Base-by-base conservation (phyloP, 35 echinoderm and acorn worm species). In the Apostichopus californicus region DNA sequence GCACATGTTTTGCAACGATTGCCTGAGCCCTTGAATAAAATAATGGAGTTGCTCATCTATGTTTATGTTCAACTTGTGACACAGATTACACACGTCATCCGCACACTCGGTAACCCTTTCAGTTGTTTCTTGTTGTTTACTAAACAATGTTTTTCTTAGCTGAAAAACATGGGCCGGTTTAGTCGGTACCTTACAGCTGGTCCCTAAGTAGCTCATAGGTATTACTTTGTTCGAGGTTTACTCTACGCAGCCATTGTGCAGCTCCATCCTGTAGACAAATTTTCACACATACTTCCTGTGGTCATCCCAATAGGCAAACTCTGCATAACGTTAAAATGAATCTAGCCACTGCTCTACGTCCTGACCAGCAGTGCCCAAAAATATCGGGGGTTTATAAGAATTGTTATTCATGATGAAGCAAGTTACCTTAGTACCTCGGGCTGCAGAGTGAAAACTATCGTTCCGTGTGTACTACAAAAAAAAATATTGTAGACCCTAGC, bases 101-200 rank as follows among this genome's bases (percentile, higher is more conserved):
- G 85, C 57, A 63, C 63, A 87, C 85, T 87, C 79, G 54, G 85
- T 87, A 71, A 87, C 85, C 8, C n/a, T n/a, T 87, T 87, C 85
- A 56, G 12, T 28, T 8, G n/a, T 20, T 23, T 71, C 7, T 65
- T 87, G 58, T 87, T 58, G 85, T 87, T 71, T 87, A 28, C 11
- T 82, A 6, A 87, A 8, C 15, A 65, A 87, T 3, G 85, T 89
- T 89, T 89, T 54, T 2, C 61, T 54, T 75, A 89, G 61, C 52
- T 89, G 63, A 13, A 89, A 72, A 89, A 89, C 71, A 14, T 89
- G 86, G 46, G 20, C 86, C 5, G 86, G 86, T 75, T 71, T 46
- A 89, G 20, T 5, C 34, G 21, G 58, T 89, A 89, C 34, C 52
- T 70, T 6, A 56, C 13, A 89, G 71, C 58, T 89, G 61, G 8